Percentiles rank a stretch among this genome's conserved stretches.
Conservation (phyloP, 2,797 vertebrate species). For the Arctocebus calabarensis region DNA sequence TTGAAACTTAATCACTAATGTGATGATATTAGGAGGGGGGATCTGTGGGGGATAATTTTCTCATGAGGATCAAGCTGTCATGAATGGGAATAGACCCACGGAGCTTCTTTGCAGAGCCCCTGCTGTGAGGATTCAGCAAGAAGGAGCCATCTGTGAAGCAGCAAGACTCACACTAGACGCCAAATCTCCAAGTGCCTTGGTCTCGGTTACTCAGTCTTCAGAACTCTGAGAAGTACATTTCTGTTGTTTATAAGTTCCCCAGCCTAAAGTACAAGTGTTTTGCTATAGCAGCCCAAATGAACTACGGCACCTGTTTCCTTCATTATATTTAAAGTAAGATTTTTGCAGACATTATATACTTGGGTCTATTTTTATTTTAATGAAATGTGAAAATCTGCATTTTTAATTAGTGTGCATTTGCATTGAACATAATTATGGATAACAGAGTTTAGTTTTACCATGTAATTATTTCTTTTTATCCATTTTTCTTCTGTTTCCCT, state of each 20-base stretch:
- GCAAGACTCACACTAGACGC: neutral
- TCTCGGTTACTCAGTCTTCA: neutral
- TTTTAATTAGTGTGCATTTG: neutral
- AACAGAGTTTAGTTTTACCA: neutral
- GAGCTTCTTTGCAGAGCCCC: neutral
- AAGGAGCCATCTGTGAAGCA: neutral
- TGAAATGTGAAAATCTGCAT: neutral
- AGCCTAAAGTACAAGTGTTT: neutral
- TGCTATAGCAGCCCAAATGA: neutral
- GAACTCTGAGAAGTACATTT: neutral
- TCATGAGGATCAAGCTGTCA: neutral
- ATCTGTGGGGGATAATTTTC: neutral
- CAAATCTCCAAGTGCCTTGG: neutral
- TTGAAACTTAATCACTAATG: neutral
- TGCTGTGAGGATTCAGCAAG: neutral
- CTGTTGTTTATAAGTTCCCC: neutral
- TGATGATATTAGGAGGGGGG: neutral
- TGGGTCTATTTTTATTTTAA: neutral
- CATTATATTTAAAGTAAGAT: neutral
- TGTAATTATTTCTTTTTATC: neutral
- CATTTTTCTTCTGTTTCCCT: neutral
- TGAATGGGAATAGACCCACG: neutral
- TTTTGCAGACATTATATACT: neutral
- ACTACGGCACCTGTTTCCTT: neutral
- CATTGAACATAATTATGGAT: neutral